A percentile compares a stretch with the other conserved stretches of the same genome.
Conservation (phyloP, 2,797 vertebrate species). For the Lacerta bilineata region DNA sequence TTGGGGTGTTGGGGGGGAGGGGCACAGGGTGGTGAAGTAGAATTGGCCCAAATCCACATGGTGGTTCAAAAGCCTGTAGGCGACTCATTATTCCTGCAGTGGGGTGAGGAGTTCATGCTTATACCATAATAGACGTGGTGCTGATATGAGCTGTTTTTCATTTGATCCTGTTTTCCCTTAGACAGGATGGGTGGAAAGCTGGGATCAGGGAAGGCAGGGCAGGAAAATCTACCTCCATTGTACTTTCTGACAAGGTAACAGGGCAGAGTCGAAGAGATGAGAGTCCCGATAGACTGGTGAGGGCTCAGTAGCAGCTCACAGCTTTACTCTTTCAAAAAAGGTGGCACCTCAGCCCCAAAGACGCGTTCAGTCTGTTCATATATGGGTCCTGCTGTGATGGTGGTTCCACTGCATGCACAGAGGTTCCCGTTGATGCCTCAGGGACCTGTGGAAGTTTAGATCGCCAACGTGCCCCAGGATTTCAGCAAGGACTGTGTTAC, state of each 20-base stretch:
- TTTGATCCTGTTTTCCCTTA: neutral
- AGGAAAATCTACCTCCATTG: neutral
- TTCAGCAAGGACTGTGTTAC: neutral
- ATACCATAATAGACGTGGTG: neutral
- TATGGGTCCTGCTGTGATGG: neutral
- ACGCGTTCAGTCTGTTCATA: neutral
- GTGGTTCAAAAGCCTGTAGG: neutral
- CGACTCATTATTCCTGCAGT: neutral
- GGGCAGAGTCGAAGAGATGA: neutral
- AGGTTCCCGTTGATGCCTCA: neutral
- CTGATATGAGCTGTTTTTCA: too few species aligned
- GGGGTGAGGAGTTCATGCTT: too few species aligned
- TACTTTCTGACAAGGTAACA: neutral
- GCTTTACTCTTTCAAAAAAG: neutral
- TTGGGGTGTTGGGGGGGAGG: neutral
- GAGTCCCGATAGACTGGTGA: neutral
- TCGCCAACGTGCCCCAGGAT: neutral
- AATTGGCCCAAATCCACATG: neutral
- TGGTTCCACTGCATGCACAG: neutral
- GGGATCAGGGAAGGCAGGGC: neutral
- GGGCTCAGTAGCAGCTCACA: neutral
- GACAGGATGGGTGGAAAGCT: neutral
- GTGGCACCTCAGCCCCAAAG: neutral
- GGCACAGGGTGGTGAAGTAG: neutral
- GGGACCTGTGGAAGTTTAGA: neutral